A percentile compares a stretch with the other conserved stretches of the same genome.
Evolutionary conservation across 35 echinoderm and acorn worm species (phyloP).

Genomic region (Acanthaster planci): DNA sequence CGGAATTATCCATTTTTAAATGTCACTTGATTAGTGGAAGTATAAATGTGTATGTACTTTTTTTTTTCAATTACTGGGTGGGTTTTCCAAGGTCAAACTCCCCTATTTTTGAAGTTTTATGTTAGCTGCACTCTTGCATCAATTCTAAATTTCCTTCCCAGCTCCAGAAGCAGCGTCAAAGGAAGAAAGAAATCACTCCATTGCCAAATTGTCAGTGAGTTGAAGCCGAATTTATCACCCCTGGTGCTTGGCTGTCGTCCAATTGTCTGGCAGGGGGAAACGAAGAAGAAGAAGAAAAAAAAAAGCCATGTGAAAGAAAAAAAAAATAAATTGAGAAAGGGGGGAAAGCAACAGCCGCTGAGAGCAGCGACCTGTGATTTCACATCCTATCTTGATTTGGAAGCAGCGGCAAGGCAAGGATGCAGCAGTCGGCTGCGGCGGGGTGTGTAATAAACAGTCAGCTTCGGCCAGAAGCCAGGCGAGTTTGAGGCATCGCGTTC

Average conservation of each 20-base stretch:
- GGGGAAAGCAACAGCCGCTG: neutral
- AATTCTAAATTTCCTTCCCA: neutral
- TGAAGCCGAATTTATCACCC: constrained; percentile 23
- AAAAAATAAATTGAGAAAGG: neutral
- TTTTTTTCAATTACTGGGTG: too few species aligned
- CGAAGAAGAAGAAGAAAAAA: neutral
- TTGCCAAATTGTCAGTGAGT: constrained; percentile 19
- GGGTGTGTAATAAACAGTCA: neutral
- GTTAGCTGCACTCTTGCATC: neutral
- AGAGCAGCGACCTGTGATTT: constrained; percentile 8
- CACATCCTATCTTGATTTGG: neutral
- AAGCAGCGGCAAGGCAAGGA: too few species aligned
- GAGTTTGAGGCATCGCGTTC: neutral
- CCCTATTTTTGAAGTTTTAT: too few species aligned
- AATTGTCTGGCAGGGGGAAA: constrained; percentile 17
- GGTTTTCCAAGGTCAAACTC: too few species aligned
- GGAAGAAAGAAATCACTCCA: too few species aligned
- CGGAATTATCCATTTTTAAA: too few species aligned
- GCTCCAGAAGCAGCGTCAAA: neutral
- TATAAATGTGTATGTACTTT: too few species aligned
- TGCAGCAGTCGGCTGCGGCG: neutral
- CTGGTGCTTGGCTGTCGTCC: neutral
- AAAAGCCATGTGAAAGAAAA: neutral
- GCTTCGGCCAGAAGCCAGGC: neutral
- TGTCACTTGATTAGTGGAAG: too few species aligned